phyloP scores from a whole-genome alignment of 1,140 invertebrate species.

The Lepidurus arcticus region DNA sequence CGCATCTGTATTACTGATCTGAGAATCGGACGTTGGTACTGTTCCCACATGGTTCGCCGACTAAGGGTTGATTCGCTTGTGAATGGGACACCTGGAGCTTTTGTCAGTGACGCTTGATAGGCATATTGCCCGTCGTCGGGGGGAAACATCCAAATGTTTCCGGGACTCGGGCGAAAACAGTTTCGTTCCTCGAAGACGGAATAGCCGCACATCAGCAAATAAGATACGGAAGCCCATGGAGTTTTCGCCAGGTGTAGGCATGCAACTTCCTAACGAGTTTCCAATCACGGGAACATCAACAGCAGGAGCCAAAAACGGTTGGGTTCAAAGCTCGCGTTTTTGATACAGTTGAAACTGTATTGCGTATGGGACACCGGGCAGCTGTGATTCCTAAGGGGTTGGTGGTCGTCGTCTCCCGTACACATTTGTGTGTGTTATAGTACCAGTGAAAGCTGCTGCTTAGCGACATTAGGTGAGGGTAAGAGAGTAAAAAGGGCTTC shows the following conservation, averaged over 20 bases:
- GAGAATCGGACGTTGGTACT: neutral
- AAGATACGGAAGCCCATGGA: no score
- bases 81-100: neutral
- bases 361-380: neutral
- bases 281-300: no score
- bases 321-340: neutral
- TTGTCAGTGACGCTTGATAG: neutral
- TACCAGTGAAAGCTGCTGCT: neutral
- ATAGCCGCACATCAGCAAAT: no score
- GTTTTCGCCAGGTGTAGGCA: no score
- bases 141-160: neutral
- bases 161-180: neutral
- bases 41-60: neutral
- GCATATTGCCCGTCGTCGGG: neutral
- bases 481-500: neutral
- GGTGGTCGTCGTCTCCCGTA: neutral
- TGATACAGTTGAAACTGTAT: neutral
- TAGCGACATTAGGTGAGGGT: neutral
- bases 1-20: neutral
- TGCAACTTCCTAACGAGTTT: no score
- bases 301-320: no score
- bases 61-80: neutral
- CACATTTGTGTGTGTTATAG: no score
- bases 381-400: neutral
- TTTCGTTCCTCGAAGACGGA: no score